Evolutionary conservation across 1,140 invertebrate species (phyloP).

Genomic region (Tribolium madens): DNA sequence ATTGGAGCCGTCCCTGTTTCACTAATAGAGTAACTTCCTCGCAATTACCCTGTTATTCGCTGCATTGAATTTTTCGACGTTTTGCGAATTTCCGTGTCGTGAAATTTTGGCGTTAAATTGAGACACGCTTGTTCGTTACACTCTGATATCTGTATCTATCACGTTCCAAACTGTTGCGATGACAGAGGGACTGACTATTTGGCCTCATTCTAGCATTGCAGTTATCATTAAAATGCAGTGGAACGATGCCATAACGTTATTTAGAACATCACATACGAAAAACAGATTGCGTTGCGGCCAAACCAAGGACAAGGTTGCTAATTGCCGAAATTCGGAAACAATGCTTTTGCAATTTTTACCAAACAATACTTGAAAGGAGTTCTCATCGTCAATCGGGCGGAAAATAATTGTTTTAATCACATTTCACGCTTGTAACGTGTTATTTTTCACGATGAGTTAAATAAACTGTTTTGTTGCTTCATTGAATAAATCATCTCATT

Average conservation of each 20-base stretch:
- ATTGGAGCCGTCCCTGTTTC: constrained; percentile 19
- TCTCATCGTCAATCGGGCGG: not conserved
- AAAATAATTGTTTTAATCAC: not conserved
- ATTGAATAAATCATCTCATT: constrained; percentile 11
- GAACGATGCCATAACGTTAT: not conserved
- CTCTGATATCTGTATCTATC: constrained; percentile 17
- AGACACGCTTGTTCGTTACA: constrained; percentile 38
- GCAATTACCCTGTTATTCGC: constrained; percentile 45
- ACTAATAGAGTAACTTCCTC: constrained; percentile 48
- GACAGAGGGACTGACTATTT: constrained; percentile 14
- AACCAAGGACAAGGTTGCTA: too few species aligned
- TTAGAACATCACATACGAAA: not conserved
- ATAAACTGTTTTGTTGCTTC: not conserved
- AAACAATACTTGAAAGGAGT: too few species aligned
- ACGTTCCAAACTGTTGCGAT: not conserved
- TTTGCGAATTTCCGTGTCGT: constrained; percentile 44
- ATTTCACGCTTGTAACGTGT: not conserved
- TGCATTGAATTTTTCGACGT: constrained; percentile 43
- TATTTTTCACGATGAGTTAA: not conserved
- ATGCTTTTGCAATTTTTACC: too few species aligned
- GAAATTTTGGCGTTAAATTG: constrained; percentile 47
- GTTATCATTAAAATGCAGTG: constrained; percentile 15
- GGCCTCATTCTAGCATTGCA: constrained; percentile 15
- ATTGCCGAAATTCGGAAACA: too few species aligned
- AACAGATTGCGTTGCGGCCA: too few species aligned